Base-by-base conservation (phyloP, 2,797 vertebrate species). In the Varecia variegata region DNA sequence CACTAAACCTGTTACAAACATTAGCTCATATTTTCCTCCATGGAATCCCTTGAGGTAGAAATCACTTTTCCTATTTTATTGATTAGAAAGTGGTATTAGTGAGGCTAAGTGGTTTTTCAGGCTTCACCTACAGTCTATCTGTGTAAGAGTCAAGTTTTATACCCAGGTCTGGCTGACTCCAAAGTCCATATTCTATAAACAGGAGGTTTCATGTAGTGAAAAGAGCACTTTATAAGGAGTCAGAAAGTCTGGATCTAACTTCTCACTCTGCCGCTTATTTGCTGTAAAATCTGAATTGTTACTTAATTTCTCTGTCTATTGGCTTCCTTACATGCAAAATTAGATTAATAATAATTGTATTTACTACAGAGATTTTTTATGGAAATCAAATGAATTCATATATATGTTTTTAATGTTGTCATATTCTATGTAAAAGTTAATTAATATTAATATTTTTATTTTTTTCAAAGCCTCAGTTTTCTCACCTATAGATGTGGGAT, bases 21-120 rank as follows among this genome's bases (percentile, higher is more conserved):
- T 96, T 79, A 95, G 60, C 47, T 96, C 86, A 96, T 68, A 68
- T 85, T 95, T 97, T 62, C 67, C 93, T 84, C 38, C 60, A 50
- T 90, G 52, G 65, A 50, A 84, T 65, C 47, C 35, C 91, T 58
- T 62, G 43, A 86, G n/a, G 65, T 56, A 89, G 67, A 32, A 92
- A 86, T 89, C 67, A 23, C 52, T 84, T 93, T 91, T 54, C 50
- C 18, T 87, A 18, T 92, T 82, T 93, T 52, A 94, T 65, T 1
- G 7, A 58, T 50, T 58, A 95, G 81, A 89, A 50, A 90, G 32
- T 65, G 67, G 23, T 96, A 23, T 62, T 79, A 70, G 30, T 25
- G 35, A 86, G 9, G 47, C 43, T 91, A 88, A 93, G 94, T 62
- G 50, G n/a, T 92, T 94, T 96, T 71, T 77, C 86, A 58, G 58